Evolutionary conservation across 2,888 invertebrate genomes (phyloP).

Genomic region (Eledona agricola): DNA sequence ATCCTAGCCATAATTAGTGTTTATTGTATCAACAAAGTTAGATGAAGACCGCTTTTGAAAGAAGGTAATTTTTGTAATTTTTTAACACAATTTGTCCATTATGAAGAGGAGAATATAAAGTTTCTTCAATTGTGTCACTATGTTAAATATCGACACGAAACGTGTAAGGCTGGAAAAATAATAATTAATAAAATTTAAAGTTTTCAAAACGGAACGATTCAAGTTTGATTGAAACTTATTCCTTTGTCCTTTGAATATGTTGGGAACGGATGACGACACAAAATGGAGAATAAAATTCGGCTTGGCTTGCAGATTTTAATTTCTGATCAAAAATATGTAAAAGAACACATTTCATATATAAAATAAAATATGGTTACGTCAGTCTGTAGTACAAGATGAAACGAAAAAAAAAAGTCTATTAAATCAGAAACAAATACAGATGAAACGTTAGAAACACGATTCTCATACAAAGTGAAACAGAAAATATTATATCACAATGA

Average conservation of each 20-base stretch:
- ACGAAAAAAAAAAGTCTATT: constrained; percentile 30
- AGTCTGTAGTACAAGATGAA: constrained; percentile 24
- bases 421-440: constrained; percentile 32
- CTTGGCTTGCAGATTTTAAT: constrained; percentile 18
- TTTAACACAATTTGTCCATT: too few species aligned
- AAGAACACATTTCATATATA: constrained; percentile 25
- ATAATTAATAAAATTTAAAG: too few species aligned
- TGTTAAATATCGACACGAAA: too few species aligned
- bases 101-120: too few species aligned
- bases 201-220: too few species aligned
- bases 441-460: constrained; percentile 28
- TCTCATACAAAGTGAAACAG: constrained; percentile 21
- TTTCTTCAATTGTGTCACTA: too few species aligned
- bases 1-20: constrained; percentile 9
- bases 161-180: too few species aligned
- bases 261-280: not conserved
- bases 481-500: constrained; percentile 34
- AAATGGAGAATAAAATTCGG: constrained; percentile 17
- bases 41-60: too few species aligned
- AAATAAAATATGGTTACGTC: constrained; percentile 29
- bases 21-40: constrained; percentile 12
- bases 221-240: too few species aligned
- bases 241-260: too few species aligned
- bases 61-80: too few species aligned
- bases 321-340: constrained; percentile 19